These are phyloP conservation scores for Cephalopachus bancanus DNA, from an alignment of 2,797 vertebrate genomes.

Conservation along the genomic window DNA sequence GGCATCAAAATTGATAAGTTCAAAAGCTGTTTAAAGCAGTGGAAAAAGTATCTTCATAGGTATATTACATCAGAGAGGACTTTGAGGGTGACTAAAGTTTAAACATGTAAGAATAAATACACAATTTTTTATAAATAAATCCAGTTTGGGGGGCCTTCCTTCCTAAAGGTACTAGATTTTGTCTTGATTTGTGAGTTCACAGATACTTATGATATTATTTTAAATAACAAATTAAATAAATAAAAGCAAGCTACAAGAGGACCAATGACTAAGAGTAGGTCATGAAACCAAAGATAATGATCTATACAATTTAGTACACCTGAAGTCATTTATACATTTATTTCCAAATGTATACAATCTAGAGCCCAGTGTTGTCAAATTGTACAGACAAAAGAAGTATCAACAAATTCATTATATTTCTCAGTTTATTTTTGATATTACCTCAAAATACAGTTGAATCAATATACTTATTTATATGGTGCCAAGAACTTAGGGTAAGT, in stretches of 20 bases:
- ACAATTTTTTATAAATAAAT: too few relatives aligned
- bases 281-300: background rate
- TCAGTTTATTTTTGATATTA: background rate
- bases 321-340: background rate
- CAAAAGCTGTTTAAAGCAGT: too few relatives aligned
- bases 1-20: too few relatives aligned
- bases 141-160: too few relatives aligned
- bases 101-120: too few relatives aligned
- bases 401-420: background rate
- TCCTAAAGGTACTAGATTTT: background rate
- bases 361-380: background rate
- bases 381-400: background rate
- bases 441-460: background rate
- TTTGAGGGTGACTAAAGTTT: too few relatives aligned
- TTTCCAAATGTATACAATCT: conserved; percentile 3
- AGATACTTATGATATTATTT: background rate
- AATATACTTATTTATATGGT: background rate
- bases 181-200: background rate
- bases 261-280: background rate
- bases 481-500: background rate
- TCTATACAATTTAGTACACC: background rate
- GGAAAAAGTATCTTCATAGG: too few relatives aligned
- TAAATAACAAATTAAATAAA: background rate
- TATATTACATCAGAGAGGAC: too few relatives aligned
- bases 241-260: background rate